Evolutionary conservation across 2,888 invertebrate genomes (phyloP).

Genomic region (Hypomecis atomaria): DNA sequence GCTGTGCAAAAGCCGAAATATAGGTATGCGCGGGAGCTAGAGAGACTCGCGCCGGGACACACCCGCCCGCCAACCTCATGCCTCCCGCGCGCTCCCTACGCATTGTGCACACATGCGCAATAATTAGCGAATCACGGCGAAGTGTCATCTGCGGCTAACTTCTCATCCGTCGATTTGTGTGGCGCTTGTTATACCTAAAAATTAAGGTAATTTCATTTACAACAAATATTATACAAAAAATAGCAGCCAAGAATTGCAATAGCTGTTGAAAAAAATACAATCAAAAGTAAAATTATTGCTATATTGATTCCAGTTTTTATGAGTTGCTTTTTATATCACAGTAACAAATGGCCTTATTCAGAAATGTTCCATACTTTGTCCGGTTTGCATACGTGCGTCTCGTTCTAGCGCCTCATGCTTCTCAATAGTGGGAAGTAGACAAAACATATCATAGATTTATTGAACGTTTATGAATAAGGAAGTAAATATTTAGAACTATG

Average conservation of each 20-base stretch:
- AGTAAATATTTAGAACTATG: neutral
- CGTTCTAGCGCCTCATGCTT: neutral
- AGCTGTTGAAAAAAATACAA: slow-evolving; percentile 8
- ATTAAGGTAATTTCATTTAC: no score
- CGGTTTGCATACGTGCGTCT: neutral
- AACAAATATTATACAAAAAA: slow-evolving; percentile 6
- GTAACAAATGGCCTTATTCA: slow-evolving; percentile 6
- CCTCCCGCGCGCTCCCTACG: no score
- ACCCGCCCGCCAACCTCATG: no score
- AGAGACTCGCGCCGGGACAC: no score
- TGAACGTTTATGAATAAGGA: neutral
- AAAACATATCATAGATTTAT: neutral
- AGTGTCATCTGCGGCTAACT: no score
- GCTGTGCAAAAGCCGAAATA: no score
- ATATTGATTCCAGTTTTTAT: neutral
- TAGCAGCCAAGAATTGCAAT: slow-evolving; percentile 16
- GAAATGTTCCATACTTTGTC: neutral
- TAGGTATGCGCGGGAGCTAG: no score
- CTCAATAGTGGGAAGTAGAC: neutral
- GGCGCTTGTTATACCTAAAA: no score
- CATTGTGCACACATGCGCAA: no score
- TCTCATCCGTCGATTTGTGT: no score
- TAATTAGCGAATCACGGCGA: no score
- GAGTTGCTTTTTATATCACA: slow-evolving; percentile 20
- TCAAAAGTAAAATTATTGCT: slow-evolving; percentile 9